Conservation (phyloP, 2,888 invertebrate genomes). For the Mechanitis mazaeus region DNA sequence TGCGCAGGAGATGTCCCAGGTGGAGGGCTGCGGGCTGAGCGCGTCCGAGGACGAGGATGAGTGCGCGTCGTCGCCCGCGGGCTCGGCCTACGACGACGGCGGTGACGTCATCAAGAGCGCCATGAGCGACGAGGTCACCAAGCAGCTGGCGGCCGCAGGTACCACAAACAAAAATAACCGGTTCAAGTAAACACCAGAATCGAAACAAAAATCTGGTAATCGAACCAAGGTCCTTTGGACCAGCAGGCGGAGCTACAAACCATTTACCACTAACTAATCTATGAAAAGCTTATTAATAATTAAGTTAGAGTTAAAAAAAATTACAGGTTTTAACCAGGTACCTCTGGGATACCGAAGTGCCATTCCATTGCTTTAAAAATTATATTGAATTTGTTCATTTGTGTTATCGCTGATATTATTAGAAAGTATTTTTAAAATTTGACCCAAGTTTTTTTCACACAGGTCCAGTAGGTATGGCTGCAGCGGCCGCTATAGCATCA, state of each 20-base stretch:
- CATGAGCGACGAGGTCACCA: conserved; percentile 95
- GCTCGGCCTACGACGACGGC: conserved; percentile 86
- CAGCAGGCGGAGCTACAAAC: no score
- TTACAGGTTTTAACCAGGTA: no score
- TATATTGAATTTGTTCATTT: conserved; percentile 13
- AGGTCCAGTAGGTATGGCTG: conserved; percentile 97
- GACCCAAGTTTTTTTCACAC: conserved; percentile 14
- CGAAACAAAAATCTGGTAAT: no score
- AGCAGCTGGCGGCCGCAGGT: conserved; percentile 97
- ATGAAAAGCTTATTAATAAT: no score
- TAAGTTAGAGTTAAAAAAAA: no score
- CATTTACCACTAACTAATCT: no score
- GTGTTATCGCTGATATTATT: conserved; percentile 5
- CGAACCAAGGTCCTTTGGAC: no score
- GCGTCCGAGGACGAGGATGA: conserved; percentile 87
- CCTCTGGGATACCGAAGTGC: no score
- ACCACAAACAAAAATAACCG: conserved; percentile 37
- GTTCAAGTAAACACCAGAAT: no score
- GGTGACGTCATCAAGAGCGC: conserved; percentile 89
- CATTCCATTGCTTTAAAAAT: no score
- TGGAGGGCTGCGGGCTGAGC: conserved; percentile 74
- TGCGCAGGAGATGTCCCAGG: conserved; percentile 66
- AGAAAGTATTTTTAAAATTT: no score
- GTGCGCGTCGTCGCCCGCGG: conserved; percentile 87
- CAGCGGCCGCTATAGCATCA: conserved; percentile 96